Percentiles rank a stretch among this genome's conserved stretches.
These are phyloP conservation scores for Ailuropoda melanoleuca DNA, from an alignment of 2,113 vertebrate genomes.

Conservation along the genomic window DNA sequence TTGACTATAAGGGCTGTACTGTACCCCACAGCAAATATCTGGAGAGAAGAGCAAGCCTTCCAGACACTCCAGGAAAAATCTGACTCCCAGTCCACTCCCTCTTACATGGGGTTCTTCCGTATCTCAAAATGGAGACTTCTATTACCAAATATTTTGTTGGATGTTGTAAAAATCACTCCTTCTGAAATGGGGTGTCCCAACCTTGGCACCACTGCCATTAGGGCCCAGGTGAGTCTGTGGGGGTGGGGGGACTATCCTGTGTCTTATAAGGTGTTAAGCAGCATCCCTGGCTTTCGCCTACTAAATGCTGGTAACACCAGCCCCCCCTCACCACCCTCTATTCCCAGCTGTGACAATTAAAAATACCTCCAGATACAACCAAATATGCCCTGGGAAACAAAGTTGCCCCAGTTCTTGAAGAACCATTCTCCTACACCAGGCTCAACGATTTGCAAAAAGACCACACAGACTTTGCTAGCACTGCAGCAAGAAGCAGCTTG, in stretches of 20 bases:
- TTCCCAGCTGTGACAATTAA: not conserved
- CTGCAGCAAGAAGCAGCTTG: slow-evolving; percentile 67
- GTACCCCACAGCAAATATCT: not conserved
- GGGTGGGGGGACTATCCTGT: not conserved
- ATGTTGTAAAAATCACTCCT: not conserved
- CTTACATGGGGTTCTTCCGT: not conserved
- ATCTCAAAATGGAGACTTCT: not conserved
- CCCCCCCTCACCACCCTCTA: not conserved
- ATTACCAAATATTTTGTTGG: not conserved
- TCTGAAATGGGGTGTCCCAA: not conserved
- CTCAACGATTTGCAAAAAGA: slow-evolving; percentile 68
- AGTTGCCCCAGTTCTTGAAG: not conserved
- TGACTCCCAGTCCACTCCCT: not conserved
- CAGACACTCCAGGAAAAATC: not conserved
- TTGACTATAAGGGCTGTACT: not conserved
- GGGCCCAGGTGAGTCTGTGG: not conserved
- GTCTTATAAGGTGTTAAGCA: not conserved
- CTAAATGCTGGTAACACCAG: not conserved
- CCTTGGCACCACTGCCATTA: not conserved
- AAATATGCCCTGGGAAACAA: not conserved
- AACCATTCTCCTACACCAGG: slow-evolving; percentile 16
- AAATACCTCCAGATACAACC: not conserved
- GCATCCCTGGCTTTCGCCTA: not conserved
- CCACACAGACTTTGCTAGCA: slow-evolving; percentile 57
- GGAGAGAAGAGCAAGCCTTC: not conserved